phyloP scores from a whole-genome alignment of 2,113 vertebrate genomes.

The Festucalex cinctus region DNA sequence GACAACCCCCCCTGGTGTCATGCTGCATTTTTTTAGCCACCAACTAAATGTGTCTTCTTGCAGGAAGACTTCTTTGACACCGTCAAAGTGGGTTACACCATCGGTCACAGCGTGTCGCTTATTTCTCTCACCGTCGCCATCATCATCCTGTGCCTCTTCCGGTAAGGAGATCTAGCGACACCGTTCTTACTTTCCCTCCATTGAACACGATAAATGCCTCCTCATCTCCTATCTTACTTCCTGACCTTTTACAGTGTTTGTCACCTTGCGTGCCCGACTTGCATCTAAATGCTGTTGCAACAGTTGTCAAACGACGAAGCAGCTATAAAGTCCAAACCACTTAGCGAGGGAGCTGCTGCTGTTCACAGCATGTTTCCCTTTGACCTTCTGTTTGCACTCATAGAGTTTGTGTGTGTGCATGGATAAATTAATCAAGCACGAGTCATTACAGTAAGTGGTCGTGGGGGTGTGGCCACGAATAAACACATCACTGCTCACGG shows the following conservation, averaged over 20 bases:
- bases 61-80: constrained; percentile 76
- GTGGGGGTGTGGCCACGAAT: constrained; percentile 1
- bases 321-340: constrained; percentile 28
- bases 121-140: constrained; percentile 82
- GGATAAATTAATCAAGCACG: neutral
- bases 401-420: constrained; percentile 1
- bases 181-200: constrained; percentile 13
- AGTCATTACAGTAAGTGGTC: constrained; percentile 10
- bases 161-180: constrained; percentile 42
- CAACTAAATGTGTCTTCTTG: constrained; percentile 8
- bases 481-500: constrained; percentile 14
- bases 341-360: constrained; percentile 13
- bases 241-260: constrained; percentile 42
- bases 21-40: neutral
- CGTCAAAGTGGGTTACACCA: constrained; percentile 89
- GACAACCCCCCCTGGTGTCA: constrained; percentile 13
- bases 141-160: constrained; percentile 75
- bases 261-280: constrained; percentile 17
- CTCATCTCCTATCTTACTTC: constrained; percentile 10
- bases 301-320: constrained; percentile 25
- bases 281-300: constrained; percentile 14
- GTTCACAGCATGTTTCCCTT: constrained; percentile 18
- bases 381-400: constrained; percentile 9
- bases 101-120: constrained; percentile 88
- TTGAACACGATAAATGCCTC: constrained; percentile 21